Evolutionary conservation across 2,888 invertebrate species (phyloP).

Genomic region (Andrena hattorfiana): DNA sequence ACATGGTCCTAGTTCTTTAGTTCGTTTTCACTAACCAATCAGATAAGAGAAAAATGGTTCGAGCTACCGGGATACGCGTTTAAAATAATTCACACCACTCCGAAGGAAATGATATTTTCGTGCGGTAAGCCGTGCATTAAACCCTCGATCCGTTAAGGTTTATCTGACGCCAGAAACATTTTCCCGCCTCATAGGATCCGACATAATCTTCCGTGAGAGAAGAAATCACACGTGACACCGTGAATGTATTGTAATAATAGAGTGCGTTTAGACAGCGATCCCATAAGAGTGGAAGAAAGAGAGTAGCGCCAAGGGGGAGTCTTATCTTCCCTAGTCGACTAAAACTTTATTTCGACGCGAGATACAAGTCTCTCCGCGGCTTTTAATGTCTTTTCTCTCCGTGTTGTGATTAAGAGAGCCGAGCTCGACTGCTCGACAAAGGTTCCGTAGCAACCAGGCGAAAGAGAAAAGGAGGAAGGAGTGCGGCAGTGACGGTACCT

Average conservation of each 20-base stretch:
- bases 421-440: constrained; percentile 70
- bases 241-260: constrained; percentile 70
- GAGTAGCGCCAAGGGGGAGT: constrained; percentile 78
- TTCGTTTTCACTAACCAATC: background rate
- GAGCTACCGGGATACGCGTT: background rate
- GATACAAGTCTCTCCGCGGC: constrained; percentile 78
- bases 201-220: constrained; percentile 67
- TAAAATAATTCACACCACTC: constrained; percentile 12
- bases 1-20: no score
- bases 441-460: constrained; percentile 62
- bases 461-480: constrained; percentile 37
- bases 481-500: constrained; percentile 47
- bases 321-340: constrained; percentile 82
- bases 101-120: constrained; percentile 17
- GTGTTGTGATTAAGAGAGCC: constrained; percentile 83
- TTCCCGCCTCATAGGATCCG: constrained; percentile 63
- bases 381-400: constrained; percentile 83
- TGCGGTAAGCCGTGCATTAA: constrained; percentile 24
- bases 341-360: constrained; percentile 82
- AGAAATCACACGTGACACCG: constrained; percentile 68
- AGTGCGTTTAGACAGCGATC: constrained; percentile 69
- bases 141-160: constrained; percentile 53
- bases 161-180: constrained; percentile 62
- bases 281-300: constrained; percentile 70
- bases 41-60: no score